These are phyloP conservation scores for Xenopus borealis DNA, from an alignment of 2,113 vertebrate species.

Conservation along the genomic window DNA sequence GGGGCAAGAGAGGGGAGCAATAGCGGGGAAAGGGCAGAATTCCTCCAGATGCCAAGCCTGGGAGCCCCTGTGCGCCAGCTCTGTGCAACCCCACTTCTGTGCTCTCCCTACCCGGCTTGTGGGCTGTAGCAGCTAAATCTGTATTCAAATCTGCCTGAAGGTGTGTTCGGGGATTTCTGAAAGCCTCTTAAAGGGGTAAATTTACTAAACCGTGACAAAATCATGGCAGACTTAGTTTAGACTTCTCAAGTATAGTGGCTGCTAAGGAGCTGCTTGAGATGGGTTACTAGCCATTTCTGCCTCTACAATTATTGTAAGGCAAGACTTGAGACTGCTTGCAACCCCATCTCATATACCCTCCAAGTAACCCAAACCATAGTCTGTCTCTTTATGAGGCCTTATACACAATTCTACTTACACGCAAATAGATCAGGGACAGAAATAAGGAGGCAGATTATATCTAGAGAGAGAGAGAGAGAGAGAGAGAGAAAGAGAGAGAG, in stretches of 20 bases:
- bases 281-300: conserved; percentile 68
- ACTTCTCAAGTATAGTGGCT: conserved; percentile 77
- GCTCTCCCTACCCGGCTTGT: conserved; percentile 75
- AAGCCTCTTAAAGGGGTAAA: conserved; percentile 98
- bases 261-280: conserved; percentile 79
- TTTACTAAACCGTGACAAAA: conserved; percentile 98
- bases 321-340: conserved; percentile 27
- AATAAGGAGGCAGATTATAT: too few relatives aligned
- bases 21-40: conserved; percentile 61
- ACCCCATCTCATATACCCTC: not conserved
- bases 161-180: conserved; percentile 91
- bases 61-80: conserved; percentile 57
- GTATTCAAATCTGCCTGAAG: conserved; percentile 96
- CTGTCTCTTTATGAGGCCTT: too few relatives aligned
- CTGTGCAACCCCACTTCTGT: conserved; percentile 69
- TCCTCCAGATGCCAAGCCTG: conserved; percentile 64
- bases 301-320: conserved; percentile 52
- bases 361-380: too few relatives aligned
- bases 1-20: conserved; percentile 49
- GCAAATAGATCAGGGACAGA: too few relatives aligned
- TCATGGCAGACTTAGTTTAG: conserved; percentile 89
- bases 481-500: too few relatives aligned
- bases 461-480: too few relatives aligned
- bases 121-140: conserved; percentile 97
- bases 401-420: too few relatives aligned